A percentile compares a stretch with the other conserved stretches of the same genome.
Evolutionary conservation across 2,888 invertebrate species (phyloP).

Genomic region (Sinotaia quadrata): DNA sequence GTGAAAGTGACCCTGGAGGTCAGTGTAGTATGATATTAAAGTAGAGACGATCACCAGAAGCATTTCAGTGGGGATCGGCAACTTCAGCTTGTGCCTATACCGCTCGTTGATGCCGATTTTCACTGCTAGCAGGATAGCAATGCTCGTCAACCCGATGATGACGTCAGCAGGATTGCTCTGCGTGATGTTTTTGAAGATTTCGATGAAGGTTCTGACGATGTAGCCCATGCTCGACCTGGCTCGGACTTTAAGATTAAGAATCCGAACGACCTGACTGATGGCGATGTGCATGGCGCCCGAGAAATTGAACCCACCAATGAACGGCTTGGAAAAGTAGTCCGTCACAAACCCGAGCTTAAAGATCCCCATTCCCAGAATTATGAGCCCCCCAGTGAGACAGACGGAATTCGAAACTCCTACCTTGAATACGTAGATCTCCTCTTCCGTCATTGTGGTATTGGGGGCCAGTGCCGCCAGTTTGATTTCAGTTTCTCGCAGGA

Average conservation of each 20-base stretch:
- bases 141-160: slow-evolving; percentile 3
- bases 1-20: slow-evolving; percentile 40
- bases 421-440: slow-evolving; percentile 29
- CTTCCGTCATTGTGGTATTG: no score
- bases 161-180: slow-evolving; percentile 15
- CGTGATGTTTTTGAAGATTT: slow-evolving; percentile 3
- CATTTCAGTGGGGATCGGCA: slow-evolving; percentile 67
- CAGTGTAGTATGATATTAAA: slow-evolving; percentile 52
- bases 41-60: slow-evolving; percentile 58
- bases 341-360: slow-evolving; percentile 65
- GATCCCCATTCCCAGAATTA: slow-evolving; percentile 43
- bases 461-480: no score
- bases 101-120: slow-evolving; percentile 45
- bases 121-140: slow-evolving; percentile 7
- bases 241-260: slow-evolving; percentile 28
- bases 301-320: slow-evolving; percentile 59
- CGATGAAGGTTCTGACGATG: slow-evolving; percentile 3
- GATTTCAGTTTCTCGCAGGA: slow-evolving; percentile 35
- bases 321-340: slow-evolving; percentile 66
- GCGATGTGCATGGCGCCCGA: slow-evolving; percentile 57
- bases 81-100: slow-evolving; percentile 51
- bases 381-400: slow-evolving; percentile 40
- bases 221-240: background rate
- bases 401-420: slow-evolving; percentile 49
- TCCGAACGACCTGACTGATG: slow-evolving; percentile 44